Evolutionary conservation across 2,888 invertebrate genomes (phyloP).

Genomic region (Pachliopta kotzebuea): DNA sequence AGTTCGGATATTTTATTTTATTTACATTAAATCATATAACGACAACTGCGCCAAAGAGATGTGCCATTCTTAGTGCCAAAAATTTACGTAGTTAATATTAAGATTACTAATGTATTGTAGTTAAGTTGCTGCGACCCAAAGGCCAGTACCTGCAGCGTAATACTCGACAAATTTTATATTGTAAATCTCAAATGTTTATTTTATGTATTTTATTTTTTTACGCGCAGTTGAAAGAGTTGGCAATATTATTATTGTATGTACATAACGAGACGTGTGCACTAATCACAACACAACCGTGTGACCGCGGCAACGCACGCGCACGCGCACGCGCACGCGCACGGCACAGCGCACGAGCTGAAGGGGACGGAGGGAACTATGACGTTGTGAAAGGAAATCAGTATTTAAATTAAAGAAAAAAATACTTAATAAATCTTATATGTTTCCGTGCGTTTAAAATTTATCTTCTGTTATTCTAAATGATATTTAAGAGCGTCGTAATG

Average conservation of each 20-base stretch:
- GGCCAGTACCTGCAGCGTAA: constrained; percentile 74
- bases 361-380: neutral
- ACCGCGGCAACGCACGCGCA: neutral
- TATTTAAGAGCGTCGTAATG: constrained; percentile 57
- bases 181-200: constrained; percentile 40
- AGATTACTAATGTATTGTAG: constrained; percentile 35
- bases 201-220: no score
- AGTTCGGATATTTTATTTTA: constrained; percentile 43
- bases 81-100: constrained; percentile 34
- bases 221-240: no score
- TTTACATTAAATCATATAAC: constrained; percentile 44
- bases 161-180: constrained; percentile 60
- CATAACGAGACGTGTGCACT: no score
- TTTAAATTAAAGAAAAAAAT: constrained; percentile 8
- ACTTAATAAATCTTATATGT: constrained; percentile 6
- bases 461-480: constrained; percentile 24
- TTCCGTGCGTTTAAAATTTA: constrained; percentile 11
- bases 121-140: constrained; percentile 47
- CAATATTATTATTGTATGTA: no score
- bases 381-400: constrained; percentile 18
- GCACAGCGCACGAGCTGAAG: neutral
- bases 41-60: constrained; percentile 57
- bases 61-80: constrained; percentile 50
- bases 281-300: no score
- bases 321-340: neutral